Base-by-base conservation (phyloP, 2,888 invertebrate species). In the Aphidius colemani region DNA sequence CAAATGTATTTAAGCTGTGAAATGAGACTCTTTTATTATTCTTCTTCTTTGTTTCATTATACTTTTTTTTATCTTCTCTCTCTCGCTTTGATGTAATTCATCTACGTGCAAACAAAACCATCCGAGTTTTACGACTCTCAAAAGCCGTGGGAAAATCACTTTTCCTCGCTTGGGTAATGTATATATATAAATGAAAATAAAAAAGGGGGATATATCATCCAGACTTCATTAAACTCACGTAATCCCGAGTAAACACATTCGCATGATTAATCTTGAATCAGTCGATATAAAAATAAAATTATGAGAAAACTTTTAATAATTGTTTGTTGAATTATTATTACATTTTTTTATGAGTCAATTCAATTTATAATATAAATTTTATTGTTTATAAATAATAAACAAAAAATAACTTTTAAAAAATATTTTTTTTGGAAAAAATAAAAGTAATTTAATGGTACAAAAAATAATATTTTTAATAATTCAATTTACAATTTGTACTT, bases 81-180 rank as follows among this genome's bases (percentile, higher is more conserved):
- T 60, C 56, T 59, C 63, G 55, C 64, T 65, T 63, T 66, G 65
- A 68, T 69, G 69, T 70, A 66, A 68, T 70, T 71, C 68, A 64
- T 61, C 46, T 39, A 64, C 46, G 51, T 60, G 51, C 56, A 64
- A 64, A 64, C 60, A 60, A 44, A 61, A 30, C 46, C n/a, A 39
- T 46, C 56, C 40, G 40, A 61, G 39, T 49, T 60, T 45, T 60
- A 45, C 45, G 55, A 46, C 10, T n/a, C 50, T 44, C 56, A n/a
- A 39, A 59, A 53, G 51, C 45, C 63, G 63, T 63, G 63, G 59
- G 63, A 63, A 63, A 63, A 39, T 40, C 11, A 46, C 44, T 18
- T 46, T 18, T 45, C 44, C 8, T 46, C 48, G 57, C 57, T 57
- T 9, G 30, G 18, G n/a, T 30, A n/a, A 6, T 43, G 44, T 4